Percentiles rank a stretch among this genome's conserved stretches.
Conservation (phyloP, 2,888 invertebrate species). For the Nephrotoma appendiculata region DNA sequence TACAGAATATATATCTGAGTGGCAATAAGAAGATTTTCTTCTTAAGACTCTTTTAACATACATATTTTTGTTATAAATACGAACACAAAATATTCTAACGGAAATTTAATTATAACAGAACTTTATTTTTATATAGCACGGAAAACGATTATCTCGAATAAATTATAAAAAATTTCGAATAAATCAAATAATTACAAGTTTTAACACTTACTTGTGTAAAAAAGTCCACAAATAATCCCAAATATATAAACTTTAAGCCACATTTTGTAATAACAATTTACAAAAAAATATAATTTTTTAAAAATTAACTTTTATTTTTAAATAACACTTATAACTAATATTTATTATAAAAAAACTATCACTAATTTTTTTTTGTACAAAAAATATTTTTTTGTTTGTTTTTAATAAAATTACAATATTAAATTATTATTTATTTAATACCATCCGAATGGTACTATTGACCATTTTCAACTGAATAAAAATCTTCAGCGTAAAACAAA, state of each 20-base stretch:
- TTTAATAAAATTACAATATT: background rate
- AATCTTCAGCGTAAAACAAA: slow-evolving; percentile 1
- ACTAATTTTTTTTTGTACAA: background rate
- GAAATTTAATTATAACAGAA: background rate
- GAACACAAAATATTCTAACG: background rate
- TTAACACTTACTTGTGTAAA: background rate
- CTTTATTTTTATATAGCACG: background rate
- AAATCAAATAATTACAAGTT: background rate
- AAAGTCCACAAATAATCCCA: slow-evolving; percentile 5
- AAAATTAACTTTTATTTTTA: background rate
- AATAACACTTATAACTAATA: background rate
- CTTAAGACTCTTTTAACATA: background rate
- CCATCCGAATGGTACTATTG: slow-evolving; percentile 17
- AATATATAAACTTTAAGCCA: background rate
- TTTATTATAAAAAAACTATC: background rate
- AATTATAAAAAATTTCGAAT: background rate
- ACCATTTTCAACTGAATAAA: slow-evolving; percentile 18
- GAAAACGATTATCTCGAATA: background rate
- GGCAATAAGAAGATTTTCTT: background rate
- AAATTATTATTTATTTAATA: slow-evolving; percentile 1
- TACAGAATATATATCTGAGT: background rate
- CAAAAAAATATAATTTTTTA: background rate
- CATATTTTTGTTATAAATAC: background rate
- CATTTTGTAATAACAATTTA: slow-evolving; percentile 1
- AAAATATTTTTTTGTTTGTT: slow-evolving; percentile 2